Evolutionary conservation across 2,888 invertebrate genomes (phyloP), one percentile per base, ranked within the genome.

Genomic region (Caenorhabditis afra): DNA sequence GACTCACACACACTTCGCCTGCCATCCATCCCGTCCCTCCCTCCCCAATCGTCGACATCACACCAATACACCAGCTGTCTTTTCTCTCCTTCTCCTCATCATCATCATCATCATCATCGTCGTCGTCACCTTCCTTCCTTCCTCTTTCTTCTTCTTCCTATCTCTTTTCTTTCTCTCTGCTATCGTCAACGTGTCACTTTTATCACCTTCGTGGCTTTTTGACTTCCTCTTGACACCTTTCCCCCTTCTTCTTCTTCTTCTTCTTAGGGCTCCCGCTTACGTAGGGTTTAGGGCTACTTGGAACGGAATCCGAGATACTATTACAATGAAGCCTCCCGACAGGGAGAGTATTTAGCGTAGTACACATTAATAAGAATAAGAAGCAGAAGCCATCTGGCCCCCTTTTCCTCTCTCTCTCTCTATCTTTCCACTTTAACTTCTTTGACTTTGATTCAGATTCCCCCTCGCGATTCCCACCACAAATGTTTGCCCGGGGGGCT

Each of bases 161-260:
- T 11, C 11, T 11, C 11, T 29, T 29, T 7, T 29, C 29, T 29
- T 7, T 29, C 29, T 29, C 55, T 18, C 12, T 3, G 22, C n/a
- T 71, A 53, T 35, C 62, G 62, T 61, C 71, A 64, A 71, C 55
- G 71, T 71, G 71, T 71, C 71, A 71, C 71, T 71, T 71, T 71
- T 71, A 64, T 64, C 71, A 71, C 71, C 71, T 71, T 71, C 71
- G 71, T 64, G 71, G 71, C 64, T 71, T 68, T 68, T 59, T 53
- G 68, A 59, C 59, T 59, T 68, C 23, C 23, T 22, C 23, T 52
- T 16, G 29, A 29, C 29, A 29, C n/a, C 47, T 18, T 16, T n/a
- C 47, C 14, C 44, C 11, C 37, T 37, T 11, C 11, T 37, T 37
- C 37, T 37, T 37, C 11, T 37, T 11, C n/a, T n/a, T n/a, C n/a